phyloP scores from a whole-genome alignment of 2,797 vertebrate species.

The Muscicapa comitata region DNA sequence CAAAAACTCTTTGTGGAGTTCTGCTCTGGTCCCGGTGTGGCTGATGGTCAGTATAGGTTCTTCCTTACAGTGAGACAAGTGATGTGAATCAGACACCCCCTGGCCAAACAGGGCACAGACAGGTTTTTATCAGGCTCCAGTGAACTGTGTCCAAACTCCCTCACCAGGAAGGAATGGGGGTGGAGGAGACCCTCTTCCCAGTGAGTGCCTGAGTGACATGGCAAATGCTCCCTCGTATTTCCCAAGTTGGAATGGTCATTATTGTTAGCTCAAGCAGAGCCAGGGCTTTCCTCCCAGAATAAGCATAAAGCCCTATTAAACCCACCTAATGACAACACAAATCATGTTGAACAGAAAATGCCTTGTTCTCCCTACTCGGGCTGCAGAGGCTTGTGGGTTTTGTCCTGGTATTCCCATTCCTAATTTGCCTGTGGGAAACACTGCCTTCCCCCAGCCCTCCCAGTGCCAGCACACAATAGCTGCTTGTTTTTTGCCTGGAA shows the following conservation, averaged over 20 bases:
- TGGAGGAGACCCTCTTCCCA: background rate
- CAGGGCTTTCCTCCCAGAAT: background rate
- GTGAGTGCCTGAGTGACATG: rapidly evolving
- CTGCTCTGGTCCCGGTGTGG: rapidly evolving
- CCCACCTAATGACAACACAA: constrained; percentile 28
- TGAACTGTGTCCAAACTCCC: rapidly evolving
- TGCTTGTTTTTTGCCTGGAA: constrained; percentile 14
- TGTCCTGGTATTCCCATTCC: constrained; percentile 37
- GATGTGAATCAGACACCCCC: rapidly evolving
- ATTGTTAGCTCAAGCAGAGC: background rate
- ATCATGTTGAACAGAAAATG: constrained; percentile 4
- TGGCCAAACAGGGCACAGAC: background rate
- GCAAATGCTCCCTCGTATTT: background rate
- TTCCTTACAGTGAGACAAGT: background rate
- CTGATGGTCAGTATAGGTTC: rapidly evolving
- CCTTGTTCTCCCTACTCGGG: background rate
- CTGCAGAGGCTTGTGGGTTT: background rate
- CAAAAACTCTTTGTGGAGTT: background rate
- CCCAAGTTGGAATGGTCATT: background rate
- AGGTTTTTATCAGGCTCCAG: background rate
- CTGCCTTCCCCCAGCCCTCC: background rate
- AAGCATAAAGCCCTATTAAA: constrained; percentile 19
- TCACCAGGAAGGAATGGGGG: background rate
- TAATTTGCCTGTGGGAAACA: constrained; percentile 35
- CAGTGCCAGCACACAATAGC: background rate